A percentile compares a stretch with the other conserved stretches of the same genome.
Conservation (phyloP, 1,140 invertebrate genomes). For the Euwallacea similis region DNA sequence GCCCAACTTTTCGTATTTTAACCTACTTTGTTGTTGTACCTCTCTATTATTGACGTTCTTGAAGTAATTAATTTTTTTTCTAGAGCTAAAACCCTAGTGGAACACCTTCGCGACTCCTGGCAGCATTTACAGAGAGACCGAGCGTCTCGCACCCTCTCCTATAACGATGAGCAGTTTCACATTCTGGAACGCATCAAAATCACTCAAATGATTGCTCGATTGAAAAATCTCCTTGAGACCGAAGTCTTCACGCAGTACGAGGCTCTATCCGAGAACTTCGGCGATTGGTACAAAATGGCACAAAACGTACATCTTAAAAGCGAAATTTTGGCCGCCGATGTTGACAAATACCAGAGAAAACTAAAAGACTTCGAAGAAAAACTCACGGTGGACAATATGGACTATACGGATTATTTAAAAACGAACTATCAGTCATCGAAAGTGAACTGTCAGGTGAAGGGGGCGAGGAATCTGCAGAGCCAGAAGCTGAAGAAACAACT, state of each 20-base stretch:
- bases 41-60: not conserved
- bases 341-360: constrained; percentile 52
- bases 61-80: too few relatives aligned
- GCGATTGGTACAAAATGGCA: constrained; percentile 84
- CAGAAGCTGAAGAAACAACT: constrained; percentile 40
- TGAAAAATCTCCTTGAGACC: constrained; percentile 65
- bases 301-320: constrained; percentile 76
- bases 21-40: not conserved
- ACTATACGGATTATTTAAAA: constrained; percentile 41
- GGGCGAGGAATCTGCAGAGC: constrained; percentile 36
- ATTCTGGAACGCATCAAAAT: constrained; percentile 80
- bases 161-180: constrained; percentile 93
- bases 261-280: constrained; percentile 70
- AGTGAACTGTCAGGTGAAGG: constrained; percentile 23
- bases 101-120: constrained; percentile 85
- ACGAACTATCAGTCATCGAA: constrained; percentile 25
- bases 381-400: constrained; percentile 45
- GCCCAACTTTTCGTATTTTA: not conserved
- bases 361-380: constrained; percentile 47
- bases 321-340: constrained; percentile 75
- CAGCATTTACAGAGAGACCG: constrained; percentile 86
- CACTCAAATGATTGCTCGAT: constrained; percentile 69
- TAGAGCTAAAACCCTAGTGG: constrained; percentile 72
- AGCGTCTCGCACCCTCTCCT: constrained; percentile 79
- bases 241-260: constrained; percentile 68